Evolutionary conservation across 2,888 invertebrate species (phyloP), one percentile per base, ranked within the genome.

Genomic region (Laothoe populi): DNA sequence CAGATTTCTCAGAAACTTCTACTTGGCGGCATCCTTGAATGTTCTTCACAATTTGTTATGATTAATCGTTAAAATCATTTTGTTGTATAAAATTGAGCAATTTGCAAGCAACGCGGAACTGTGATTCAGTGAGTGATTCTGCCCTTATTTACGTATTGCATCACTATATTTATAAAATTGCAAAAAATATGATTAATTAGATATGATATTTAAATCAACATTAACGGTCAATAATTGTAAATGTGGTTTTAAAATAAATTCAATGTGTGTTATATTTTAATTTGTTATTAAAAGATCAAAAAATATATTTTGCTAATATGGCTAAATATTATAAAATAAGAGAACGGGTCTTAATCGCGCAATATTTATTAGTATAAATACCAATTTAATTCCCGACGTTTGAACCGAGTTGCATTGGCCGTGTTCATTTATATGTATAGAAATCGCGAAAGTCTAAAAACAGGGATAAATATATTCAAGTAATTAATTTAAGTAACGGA

Each of bases 31-130:
- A 53, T 53, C 19, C 42, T 44, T 8, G 16, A 3, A 10, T 10
- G 49, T 26, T 26, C n/a, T n/a, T 31, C 7, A 19, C 11, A 53
- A 46, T 23, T 35, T 53, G 35, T 65, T 64, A 21, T 60, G 59
- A 63, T 67, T 67, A 72, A 60, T 64, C 64, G 61, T 46, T 49
- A 31, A 11, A 48, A 60, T 58, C 44, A 38, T 38, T 49, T 21
- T 59, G 58, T 64, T 70, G 59, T 63, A 63, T 63, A 49, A 57
- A 61, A 19, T 66, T 59, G 60, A 66, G 64, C 35, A 69, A 60
- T 62, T 31, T 21, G 57, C 46, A 45, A 26, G 19, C 21, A 46
- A 63, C 7, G 19, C 46, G 49, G 60, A 63, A 64, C n/a, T 31
- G 11, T 53, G 53, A 53, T 10, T 53, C 53, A 53, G 19, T 35